A percentile compares a stretch with the other conserved stretches of the same genome.
phyloP scores from a whole-genome alignment of 2,888 invertebrate genomes.

The Blastobasis lacticolella region DNA sequence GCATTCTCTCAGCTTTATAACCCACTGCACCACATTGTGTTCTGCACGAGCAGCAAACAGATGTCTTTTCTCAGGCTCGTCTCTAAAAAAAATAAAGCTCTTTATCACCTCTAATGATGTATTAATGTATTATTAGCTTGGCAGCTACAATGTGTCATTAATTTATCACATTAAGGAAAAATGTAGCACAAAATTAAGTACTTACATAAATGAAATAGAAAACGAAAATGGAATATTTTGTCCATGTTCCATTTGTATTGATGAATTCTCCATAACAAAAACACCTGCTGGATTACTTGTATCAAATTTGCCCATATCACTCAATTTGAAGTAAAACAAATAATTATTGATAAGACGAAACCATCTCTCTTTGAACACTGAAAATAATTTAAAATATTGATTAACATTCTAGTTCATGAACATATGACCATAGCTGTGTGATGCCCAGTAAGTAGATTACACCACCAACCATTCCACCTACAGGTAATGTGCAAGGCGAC shows the following conservation, averaged over 20 bases:
- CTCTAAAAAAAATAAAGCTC: conserved; percentile 30
- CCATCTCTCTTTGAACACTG: conserved; percentile 85
- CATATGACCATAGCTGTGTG: too few relatives aligned
- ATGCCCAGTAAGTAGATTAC: too few relatives aligned
- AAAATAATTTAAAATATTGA: conserved; percentile 27
- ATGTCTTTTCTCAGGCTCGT: conserved; percentile 80
- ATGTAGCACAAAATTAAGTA: conserved; percentile 9
- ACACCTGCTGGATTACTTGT: conserved; percentile 80
- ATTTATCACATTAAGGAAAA: too few relatives aligned
- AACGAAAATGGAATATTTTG: conserved; percentile 83
- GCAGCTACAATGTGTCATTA: too few relatives aligned
- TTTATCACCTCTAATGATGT: neutral
- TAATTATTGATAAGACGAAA: conserved; percentile 84
- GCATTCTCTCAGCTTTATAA: conserved; percentile 77
- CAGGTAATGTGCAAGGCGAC: too few relatives aligned
- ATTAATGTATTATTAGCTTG: too few relatives aligned
- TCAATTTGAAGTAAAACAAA: conserved; percentile 84
- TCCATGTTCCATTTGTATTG: conserved; percentile 78
- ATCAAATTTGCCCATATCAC: conserved; percentile 77
- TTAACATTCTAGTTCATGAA: neutral
- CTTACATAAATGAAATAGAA: conserved; percentile 79
- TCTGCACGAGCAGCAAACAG: conserved; percentile 82
- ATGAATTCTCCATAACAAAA: conserved; percentile 83
- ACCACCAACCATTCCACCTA: too few relatives aligned
- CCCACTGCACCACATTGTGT: conserved; percentile 81